Conservation (phyloP, 2,113 vertebrate species). For the Apeltes quadracus region DNA sequence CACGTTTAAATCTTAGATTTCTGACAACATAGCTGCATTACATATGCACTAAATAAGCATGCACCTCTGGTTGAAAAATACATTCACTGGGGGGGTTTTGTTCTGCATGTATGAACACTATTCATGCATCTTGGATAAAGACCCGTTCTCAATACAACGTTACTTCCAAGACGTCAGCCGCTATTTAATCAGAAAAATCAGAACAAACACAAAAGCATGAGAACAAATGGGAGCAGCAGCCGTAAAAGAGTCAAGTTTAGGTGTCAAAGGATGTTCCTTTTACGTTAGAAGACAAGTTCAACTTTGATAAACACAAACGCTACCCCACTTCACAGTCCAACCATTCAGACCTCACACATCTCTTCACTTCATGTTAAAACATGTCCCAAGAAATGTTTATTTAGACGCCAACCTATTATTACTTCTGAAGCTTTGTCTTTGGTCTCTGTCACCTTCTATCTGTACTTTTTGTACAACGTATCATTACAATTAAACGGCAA, state of each 20-base stretch:
- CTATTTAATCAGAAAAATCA: not conserved
- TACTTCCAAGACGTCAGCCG: too few relatives aligned
- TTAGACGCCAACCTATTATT: too few relatives aligned
- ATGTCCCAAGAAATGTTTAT: too few relatives aligned
- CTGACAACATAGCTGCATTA: not conserved
- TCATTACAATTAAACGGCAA: too few relatives aligned
- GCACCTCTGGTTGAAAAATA: too few relatives aligned
- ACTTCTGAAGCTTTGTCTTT: too few relatives aligned
- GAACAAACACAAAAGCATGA: not conserved
- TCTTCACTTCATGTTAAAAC: too few relatives aligned
- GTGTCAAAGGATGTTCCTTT: not conserved
- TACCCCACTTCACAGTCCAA: not conserved
- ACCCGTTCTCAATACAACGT: too few relatives aligned
- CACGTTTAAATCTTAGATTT: not conserved
- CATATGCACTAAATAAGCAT: not conserved
- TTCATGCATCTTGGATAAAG: too few relatives aligned
- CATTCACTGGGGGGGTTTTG: not conserved
- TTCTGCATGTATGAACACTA: too few relatives aligned
- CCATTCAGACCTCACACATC: not conserved
- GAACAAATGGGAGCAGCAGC: constrained; percentile 2
- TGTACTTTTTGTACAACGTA: too few relatives aligned
- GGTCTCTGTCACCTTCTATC: too few relatives aligned
- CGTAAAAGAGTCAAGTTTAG: not conserved
- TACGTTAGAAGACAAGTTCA: not conserved
- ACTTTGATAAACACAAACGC: constrained; percentile 17